Base-by-base conservation (phyloP, 2,113 vertebrate genomes). In the Erinaceus europaeus region DNA sequence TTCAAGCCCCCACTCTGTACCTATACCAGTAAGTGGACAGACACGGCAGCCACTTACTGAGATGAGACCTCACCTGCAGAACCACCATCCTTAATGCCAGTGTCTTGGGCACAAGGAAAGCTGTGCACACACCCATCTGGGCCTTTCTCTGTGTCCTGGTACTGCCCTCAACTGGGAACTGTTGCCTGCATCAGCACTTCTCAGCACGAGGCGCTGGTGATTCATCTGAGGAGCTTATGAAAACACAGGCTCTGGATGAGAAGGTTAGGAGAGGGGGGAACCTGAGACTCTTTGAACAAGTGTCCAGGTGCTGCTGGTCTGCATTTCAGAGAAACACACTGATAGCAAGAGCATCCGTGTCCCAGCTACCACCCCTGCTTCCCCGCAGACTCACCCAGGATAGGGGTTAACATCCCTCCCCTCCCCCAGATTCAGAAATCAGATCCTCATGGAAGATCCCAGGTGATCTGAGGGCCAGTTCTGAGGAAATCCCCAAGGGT, bases 221-320 rank as follows among this genome's bases (percentile, higher is more conserved):
- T 38, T 93, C 84, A 94, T 78, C 65, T 3, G 27, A 36, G 59
- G 52, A 57, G 34, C 76, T 50, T n/a, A n/a, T 84, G 73, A 32
- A 89, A 90, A 71, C 12, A 36, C 46, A 52, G 79, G 62, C 53
- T 90, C 86, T 52, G 72, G 77, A 69, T 81, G 48, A 23, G 84
- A 20, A 88, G 27, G 48, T 50, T 78, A n/a, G 14, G 52, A 36
- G 29, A 36, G 42, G n/a, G 38, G 18, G 53, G 64, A n/a, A n/a
- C n/a, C n/a, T n/a, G n/a, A n/a, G n/a, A 57, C 15, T 7, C 23
- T 32, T 71, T 55, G 64, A 85, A 69, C 32, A 57, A 32, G n/a
- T 11, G 46, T 34, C n/a, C 29, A n/a, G 12, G 44, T 69, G 61
- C n/a, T 21, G 12, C 0, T n/a, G 65, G 29, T 78, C 42, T n/a